Conservation (phyloP, 1,140 invertebrate species). For the Leguminivora glycinivorella region DNA sequence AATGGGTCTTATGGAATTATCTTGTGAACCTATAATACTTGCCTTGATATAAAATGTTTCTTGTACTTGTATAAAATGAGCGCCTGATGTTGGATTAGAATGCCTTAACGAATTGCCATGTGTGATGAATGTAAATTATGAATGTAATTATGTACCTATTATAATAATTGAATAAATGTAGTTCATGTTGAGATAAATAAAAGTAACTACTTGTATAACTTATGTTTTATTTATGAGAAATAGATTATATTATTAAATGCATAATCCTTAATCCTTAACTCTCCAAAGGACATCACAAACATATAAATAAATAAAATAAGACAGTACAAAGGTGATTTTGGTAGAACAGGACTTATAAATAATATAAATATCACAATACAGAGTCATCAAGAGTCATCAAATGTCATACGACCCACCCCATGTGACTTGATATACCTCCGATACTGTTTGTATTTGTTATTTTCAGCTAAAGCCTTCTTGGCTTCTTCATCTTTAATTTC, state of each 20-base stretch:
- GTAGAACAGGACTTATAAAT: conserved; percentile 15
- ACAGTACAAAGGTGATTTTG: conserved; percentile 27
- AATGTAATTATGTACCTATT: conserved; percentile 53
- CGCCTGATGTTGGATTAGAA: conserved; percentile 40
- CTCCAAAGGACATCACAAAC: neutral
- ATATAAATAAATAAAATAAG: conserved; percentile 32
- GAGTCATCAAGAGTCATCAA: conserved; percentile 84
- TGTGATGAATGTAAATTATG: conserved; percentile 67
- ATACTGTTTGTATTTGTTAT: conserved; percentile 88
- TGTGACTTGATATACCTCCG: conserved; percentile 89
- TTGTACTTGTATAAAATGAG: conserved; percentile 34
- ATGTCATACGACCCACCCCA: conserved; percentile 87
- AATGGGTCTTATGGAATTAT: neutral
- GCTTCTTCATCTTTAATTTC: conserved; percentile 89
- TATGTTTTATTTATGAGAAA: conserved; percentile 56
- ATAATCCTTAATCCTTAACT: neutral
- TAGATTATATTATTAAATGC: conserved; percentile 30
- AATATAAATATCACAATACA: conserved; percentile 33
- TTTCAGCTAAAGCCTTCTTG: conserved; percentile 89
- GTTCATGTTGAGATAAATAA: conserved; percentile 71
- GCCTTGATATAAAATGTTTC: conserved; percentile 33
- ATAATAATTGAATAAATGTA: conserved; percentile 53
- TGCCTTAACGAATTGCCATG: conserved; percentile 69
- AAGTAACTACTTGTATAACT: conserved; percentile 70
- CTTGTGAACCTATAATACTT: conserved; percentile 36